Evolutionary conservation across 2,797 vertebrate genomes (phyloP).

Genomic region (Tauraco hartlaubi): DNA sequence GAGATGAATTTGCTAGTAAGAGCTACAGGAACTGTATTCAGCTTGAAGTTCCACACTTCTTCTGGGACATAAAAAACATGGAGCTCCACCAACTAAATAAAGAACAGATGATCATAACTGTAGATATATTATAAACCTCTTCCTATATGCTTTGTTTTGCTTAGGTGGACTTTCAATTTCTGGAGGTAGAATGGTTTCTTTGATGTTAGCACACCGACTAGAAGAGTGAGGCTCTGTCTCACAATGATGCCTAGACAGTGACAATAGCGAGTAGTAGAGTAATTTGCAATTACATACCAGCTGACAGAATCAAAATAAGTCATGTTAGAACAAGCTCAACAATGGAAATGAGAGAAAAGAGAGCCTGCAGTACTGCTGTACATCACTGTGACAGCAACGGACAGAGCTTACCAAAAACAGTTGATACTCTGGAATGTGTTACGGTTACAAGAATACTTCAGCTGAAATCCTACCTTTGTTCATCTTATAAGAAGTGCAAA

Average conservation of each 20-base stretch:
- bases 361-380: background rate
- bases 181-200: background rate
- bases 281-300: background rate
- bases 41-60: constrained; percentile 90
- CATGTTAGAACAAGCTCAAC: background rate
- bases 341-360: background rate
- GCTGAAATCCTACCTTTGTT: constrained; percentile 1
- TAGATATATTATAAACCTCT: background rate
- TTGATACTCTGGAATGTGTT: background rate
- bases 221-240: background rate
- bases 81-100: constrained; percentile 89
- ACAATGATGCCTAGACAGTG: background rate
- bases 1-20: constrained; percentile 88
- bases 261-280: background rate
- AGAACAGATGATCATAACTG: constrained; percentile 29
- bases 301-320: background rate
- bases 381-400: background rate
- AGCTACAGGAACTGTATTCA: constrained; percentile 89
- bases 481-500: constrained; percentile 1
- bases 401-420: background rate
- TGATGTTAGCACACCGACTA: background rate
- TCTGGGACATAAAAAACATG: constrained; percentile 92
- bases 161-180: background rate
- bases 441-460: background rate
- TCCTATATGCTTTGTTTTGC: background rate